Conservation (phyloP, 2,888 invertebrate genomes). For the Melanophora roralis region DNA sequence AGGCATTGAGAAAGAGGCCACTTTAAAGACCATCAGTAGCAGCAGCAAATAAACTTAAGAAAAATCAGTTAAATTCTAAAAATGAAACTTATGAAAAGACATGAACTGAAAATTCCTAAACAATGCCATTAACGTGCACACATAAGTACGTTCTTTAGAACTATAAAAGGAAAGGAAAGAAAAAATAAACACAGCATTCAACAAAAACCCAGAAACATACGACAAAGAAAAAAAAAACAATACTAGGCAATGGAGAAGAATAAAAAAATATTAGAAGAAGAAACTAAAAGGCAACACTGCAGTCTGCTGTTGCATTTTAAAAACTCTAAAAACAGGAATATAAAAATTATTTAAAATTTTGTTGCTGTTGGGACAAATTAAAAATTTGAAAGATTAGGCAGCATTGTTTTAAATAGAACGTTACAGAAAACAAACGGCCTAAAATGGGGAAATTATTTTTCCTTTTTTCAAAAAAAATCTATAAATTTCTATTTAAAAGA, state of each 20-base stretch:
- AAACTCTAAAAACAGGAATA: not conserved
- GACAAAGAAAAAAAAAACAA: conserved; percentile 4
- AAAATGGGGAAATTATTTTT: no score
- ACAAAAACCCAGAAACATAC: conserved; percentile 30
- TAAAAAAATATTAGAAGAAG: not conserved
- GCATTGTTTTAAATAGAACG: no score
- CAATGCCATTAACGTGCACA: conserved; percentile 54
- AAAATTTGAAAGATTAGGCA: no score
- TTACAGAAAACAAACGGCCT: no score
- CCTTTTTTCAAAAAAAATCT: no score
- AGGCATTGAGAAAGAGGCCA: conserved; percentile 60
- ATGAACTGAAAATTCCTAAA: conserved; percentile 61
- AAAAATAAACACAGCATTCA: not conserved
- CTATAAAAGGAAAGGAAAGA: conserved; percentile 56
- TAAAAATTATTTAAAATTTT: not conserved
- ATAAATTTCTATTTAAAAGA: no score
- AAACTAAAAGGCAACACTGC: conserved; percentile 13
- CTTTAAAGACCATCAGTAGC: conserved; percentile 14
- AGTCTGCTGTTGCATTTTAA: not conserved
- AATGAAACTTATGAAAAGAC: conserved; percentile 56
- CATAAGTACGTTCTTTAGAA: conserved; percentile 44
- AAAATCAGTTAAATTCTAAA: conserved; percentile 58
- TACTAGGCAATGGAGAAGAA: not conserved
- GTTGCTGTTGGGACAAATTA: no score
- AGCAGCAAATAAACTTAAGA: conserved; percentile 26